Evolutionary conservation across 2,113 vertebrate species (phyloP).

Genomic region (Lepidothrix coronata): DNA sequence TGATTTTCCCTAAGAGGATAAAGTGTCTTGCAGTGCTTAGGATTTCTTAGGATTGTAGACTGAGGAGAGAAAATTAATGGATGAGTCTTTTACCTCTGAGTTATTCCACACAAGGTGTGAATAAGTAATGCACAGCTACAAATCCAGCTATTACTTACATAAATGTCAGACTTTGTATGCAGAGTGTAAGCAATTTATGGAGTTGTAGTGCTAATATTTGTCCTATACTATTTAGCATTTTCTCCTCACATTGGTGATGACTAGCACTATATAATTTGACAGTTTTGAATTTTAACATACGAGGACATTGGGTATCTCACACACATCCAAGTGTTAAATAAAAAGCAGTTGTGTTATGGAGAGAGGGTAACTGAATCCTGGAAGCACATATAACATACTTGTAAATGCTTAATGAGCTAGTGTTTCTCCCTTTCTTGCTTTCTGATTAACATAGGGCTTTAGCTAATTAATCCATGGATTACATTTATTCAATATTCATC

Average conservation of each 20-base stretch:
- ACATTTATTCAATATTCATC: constrained; percentile 54
- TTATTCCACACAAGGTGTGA: constrained; percentile 1
- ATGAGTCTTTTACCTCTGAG: constrained; percentile 13
- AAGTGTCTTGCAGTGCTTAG: constrained; percentile 3
- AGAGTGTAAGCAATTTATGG: background rate
- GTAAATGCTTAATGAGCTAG: constrained; percentile 64
- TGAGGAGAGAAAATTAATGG: background rate
- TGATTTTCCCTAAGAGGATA: constrained; percentile 16
- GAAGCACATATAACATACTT: constrained; percentile 23
- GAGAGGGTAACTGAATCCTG: constrained; percentile 57
- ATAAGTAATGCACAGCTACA: background rate
- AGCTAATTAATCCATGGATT: constrained; percentile 66
- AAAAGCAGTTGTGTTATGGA: constrained; percentile 55
- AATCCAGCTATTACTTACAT: constrained; percentile 15
- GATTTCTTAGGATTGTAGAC: background rate
- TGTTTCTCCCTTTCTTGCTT: constrained; percentile 61
- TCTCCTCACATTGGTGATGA: background rate
- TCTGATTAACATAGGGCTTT: constrained; percentile 56
- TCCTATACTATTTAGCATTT: background rate
- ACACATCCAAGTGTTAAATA: constrained; percentile 48
- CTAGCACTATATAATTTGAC: background rate
- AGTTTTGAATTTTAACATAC: background rate
- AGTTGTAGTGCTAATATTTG: background rate
- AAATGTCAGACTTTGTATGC: background rate
- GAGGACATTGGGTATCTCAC: background rate